Evolutionary conservation across 2,113 vertebrate genomes (phyloP).

Genomic region (Rutilus rutilus): DNA sequence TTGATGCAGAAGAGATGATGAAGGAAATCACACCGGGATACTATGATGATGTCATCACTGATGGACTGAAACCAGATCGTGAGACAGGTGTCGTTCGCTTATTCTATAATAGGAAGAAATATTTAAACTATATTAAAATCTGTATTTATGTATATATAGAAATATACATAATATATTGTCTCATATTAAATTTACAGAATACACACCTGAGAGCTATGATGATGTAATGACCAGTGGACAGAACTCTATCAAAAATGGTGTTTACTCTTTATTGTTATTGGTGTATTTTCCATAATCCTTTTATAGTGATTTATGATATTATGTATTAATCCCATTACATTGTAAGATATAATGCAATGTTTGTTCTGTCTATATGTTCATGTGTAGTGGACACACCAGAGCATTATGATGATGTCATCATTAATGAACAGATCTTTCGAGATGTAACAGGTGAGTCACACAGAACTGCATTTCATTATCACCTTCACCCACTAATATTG

Average conservation of each 20-base stretch:
- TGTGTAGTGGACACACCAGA: too few relatives aligned
- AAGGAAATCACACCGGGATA: neutral
- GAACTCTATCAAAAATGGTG: neutral
- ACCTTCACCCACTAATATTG: too few relatives aligned
- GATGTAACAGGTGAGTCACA: too few relatives aligned
- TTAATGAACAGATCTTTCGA: too few relatives aligned
- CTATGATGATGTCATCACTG: conserved; percentile 33
- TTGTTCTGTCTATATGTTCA: too few relatives aligned
- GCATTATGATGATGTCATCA: too few relatives aligned
- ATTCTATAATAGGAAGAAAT: neutral
- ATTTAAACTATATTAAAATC: neutral
- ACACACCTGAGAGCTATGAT: conserved; percentile 36
- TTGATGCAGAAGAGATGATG: conserved; percentile 12
- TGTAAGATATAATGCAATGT: too few relatives aligned
- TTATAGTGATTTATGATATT: neutral
- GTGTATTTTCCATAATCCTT: neutral
- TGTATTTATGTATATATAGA: too few relatives aligned
- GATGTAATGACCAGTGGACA: conserved; percentile 20
- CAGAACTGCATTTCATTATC: too few relatives aligned
- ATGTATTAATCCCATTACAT: too few relatives aligned
- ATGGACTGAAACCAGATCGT: neutral
- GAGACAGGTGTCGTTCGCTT: conserved; percentile 27
- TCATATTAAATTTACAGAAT: conserved; percentile 27
- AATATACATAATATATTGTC: too few relatives aligned
- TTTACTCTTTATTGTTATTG: neutral